Percentiles rank a stretch among this genome's conserved stretches.
These are phyloP conservation scores for Apodemus agrarius DNA, from an alignment of 2,797 vertebrate species.

Conservation along the genomic window DNA sequence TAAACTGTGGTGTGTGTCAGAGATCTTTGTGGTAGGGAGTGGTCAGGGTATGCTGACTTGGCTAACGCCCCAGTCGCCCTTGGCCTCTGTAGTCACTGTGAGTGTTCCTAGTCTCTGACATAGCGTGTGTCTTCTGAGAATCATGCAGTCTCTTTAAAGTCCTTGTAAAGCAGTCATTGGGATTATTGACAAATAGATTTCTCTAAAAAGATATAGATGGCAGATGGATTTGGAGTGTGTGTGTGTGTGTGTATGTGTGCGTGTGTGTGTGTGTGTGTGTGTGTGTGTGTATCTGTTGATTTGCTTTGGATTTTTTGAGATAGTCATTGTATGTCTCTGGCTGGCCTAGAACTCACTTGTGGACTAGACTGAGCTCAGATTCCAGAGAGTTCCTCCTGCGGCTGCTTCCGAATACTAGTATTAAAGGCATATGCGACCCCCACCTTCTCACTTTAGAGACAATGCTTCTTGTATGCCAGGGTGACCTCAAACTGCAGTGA, in stretches of 20 bases:
- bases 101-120: neutral
- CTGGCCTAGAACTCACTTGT: neutral
- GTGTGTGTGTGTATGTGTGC: neutral
- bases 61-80: neutral
- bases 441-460: neutral
- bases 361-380: neutral
- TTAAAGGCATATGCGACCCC: neutral
- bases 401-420: neutral
- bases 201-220: slow-evolving; percentile 23
- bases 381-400: neutral
- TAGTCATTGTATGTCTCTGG: neutral
- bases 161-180: slow-evolving; percentile 50
- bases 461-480: neutral
- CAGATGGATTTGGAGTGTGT: neutral
- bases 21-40: neutral
- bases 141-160: slow-evolving; percentile 33
- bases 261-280: neutral
- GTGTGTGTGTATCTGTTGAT: neutral
- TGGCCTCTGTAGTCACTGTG: neutral
- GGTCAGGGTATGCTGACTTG: neutral
- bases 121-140: neutral
- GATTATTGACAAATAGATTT: slow-evolving; percentile 46
- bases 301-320: neutral
- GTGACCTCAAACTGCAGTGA: neutral
- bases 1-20: neutral